phyloP scores from a whole-genome alignment of 2,888 invertebrate species.

The Acrobasis suavella region DNA sequence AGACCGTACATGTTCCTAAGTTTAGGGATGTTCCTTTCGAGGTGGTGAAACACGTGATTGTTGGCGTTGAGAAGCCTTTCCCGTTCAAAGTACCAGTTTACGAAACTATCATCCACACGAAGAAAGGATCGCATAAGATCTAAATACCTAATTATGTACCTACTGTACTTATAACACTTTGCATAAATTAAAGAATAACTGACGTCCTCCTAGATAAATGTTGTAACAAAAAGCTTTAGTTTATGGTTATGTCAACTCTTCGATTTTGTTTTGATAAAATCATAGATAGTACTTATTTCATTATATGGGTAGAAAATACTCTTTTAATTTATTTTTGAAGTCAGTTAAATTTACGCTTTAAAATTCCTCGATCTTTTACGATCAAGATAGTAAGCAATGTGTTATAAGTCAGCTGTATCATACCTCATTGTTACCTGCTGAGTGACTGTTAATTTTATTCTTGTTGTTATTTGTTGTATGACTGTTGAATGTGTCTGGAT shows the following conservation, averaged over 20 bases:
- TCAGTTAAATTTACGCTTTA: neutral
- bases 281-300: too few species aligned
- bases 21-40: constrained; percentile 87
- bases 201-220: too few species aligned
- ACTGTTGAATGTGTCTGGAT: constrained; percentile 29
- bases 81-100: constrained; percentile 88
- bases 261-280: too few species aligned
- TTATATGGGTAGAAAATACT: too few species aligned
- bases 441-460: constrained; percentile 35
- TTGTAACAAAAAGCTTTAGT: too few species aligned
- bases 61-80: constrained; percentile 86
- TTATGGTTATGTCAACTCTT: too few species aligned
- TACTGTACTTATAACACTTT: constrained; percentile 23
- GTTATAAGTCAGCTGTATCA: constrained; percentile 28
- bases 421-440: constrained; percentile 24
- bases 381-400: constrained; percentile 19
- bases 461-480: constrained; percentile 33
- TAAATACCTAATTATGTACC: constrained; percentile 36
- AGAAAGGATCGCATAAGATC: constrained; percentile 80
- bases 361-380: too few species aligned
- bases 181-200: neutral
- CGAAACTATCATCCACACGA: constrained; percentile 87
- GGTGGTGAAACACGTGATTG: constrained; percentile 86
- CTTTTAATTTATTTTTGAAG: too few species aligned
- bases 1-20: constrained; percentile 84